Percentiles rank a stretch among this genome's conserved stretches.
phyloP scores from a whole-genome alignment of 2,113 vertebrate genomes.

The Seriola quinqueradiata region DNA sequence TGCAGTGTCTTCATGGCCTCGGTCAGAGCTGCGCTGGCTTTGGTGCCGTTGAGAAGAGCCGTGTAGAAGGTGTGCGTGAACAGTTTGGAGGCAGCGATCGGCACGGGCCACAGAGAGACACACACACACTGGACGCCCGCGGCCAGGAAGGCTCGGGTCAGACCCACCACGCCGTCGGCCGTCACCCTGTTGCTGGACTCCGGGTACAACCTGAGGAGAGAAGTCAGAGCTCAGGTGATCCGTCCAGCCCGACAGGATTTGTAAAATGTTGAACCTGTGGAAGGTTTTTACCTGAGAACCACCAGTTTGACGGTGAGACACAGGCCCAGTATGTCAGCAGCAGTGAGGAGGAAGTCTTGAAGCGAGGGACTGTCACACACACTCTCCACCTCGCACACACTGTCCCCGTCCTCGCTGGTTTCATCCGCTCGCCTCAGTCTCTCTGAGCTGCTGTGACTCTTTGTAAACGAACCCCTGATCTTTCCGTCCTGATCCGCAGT shows the following conservation, averaged over 20 bases:
- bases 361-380: constrained; percentile 91
- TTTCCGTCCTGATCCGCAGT: constrained; percentile 45
- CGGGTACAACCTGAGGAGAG: constrained; percentile 85
- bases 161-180: constrained; percentile 91
- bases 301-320: constrained; percentile 91
- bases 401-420: constrained; percentile 89
- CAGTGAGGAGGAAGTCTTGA: constrained; percentile 95
- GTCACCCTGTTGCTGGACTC: constrained; percentile 91
- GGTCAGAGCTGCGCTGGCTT: constrained; percentile 90
- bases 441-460: constrained; percentile 89
- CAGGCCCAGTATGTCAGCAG: constrained; percentile 92
- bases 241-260: fast-evolving
- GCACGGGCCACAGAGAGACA: constrained; percentile 93
- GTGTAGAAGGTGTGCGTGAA: constrained; percentile 94
- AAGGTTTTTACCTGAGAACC: constrained; percentile 85
- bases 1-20: constrained; percentile 95
- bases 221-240: neutral
- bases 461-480: constrained; percentile 82
- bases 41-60: constrained; percentile 91
- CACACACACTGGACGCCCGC: constrained; percentile 94
- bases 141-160: constrained; percentile 93
- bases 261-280: neutral
- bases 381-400: constrained; percentile 90
- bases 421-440: constrained; percentile 87
- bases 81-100: constrained; percentile 92